Conservation (phyloP, 2,797 vertebrate genomes). For the Mormyrops attenuatus region DNA sequence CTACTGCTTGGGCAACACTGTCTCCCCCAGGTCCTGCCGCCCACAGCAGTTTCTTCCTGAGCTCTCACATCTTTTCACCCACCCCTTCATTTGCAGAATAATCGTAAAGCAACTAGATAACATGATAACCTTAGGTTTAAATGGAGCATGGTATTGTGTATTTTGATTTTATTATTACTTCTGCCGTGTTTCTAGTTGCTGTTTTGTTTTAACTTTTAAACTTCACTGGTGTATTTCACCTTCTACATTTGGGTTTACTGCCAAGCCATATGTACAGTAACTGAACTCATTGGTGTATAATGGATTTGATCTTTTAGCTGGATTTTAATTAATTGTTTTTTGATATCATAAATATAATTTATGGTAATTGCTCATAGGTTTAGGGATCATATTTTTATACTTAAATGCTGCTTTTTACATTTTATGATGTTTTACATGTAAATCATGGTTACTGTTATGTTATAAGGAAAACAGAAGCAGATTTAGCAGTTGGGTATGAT, state of each 20-base stretch:
- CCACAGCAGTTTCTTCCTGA: constrained; percentile 33
- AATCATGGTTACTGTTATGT: constrained; percentile 17
- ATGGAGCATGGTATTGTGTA: constrained; percentile 20
- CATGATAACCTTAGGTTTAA: not conserved
- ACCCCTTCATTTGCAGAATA: not conserved
- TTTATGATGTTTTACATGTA: constrained; percentile 56
- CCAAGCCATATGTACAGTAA: constrained; percentile 25
- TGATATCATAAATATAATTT: constrained; percentile 37
- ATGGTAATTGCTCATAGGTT: constrained; percentile 41
- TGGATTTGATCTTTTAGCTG: constrained; percentile 19
- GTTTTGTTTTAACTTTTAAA: not conserved
- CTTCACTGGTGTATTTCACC: not conserved
- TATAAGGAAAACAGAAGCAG: not conserved
- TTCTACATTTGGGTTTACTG: constrained; percentile 13
- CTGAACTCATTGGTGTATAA: constrained; percentile 4
- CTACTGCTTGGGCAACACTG: constrained; percentile 61
- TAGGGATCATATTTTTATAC: constrained; percentile 36
- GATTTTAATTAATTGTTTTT: constrained; percentile 37
- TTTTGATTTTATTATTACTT: constrained; percentile 19
- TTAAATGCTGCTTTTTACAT: constrained; percentile 33
- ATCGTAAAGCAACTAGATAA: not conserved
- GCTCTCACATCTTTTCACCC: constrained; percentile 19
- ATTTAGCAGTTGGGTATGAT: constrained; percentile 26
- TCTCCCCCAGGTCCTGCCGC: constrained; percentile 51
- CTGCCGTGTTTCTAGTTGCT: not conserved